Evolutionary conservation across 2,888 invertebrate species (phyloP).

Genomic region (Globia sparganii): DNA sequence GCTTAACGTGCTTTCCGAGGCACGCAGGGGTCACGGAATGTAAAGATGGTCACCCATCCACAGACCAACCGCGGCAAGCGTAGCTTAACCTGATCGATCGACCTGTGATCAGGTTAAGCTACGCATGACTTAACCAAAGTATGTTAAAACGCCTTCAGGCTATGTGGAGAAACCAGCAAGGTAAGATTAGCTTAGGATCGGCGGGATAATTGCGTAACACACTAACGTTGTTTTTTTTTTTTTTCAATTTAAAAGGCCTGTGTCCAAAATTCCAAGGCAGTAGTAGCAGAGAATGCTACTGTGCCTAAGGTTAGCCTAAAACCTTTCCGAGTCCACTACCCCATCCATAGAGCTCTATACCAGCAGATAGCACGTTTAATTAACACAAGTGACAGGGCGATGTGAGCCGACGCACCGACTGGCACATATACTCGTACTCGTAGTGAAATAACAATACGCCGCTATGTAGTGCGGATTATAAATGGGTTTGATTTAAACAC

Average conservation of each 20-base stretch:
- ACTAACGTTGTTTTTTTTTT: too few species aligned
- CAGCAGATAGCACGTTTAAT: constrained; percentile 84
- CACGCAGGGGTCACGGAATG: too few species aligned
- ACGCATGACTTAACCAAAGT: not conserved
- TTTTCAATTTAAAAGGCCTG: not conserved
- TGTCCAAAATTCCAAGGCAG: not conserved
- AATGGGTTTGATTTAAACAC: constrained; percentile 75
- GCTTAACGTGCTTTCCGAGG: too few species aligned
- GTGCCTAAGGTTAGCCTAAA: not conserved
- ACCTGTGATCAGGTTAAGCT: too few species aligned
- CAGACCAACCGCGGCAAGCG: too few species aligned
- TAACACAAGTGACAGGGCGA: constrained; percentile 88
- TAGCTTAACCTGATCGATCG: too few species aligned
- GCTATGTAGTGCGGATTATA: constrained; percentile 70
- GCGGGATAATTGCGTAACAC: too few species aligned
- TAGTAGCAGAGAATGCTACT: not conserved
- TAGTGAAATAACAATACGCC: constrained; percentile 73
- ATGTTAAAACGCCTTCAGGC: not conserved
- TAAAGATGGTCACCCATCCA: too few species aligned
- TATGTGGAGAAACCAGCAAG: too few species aligned
- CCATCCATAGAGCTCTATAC: constrained; percentile 72
- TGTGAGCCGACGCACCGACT: constrained; percentile 76
- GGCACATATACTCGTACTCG: too few species aligned
- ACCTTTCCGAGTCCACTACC: constrained; percentile 27
- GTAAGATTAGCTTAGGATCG: too few species aligned